Base-by-base conservation (phyloP, 2,888 invertebrate genomes). In the Aphodius granarius region DNA sequence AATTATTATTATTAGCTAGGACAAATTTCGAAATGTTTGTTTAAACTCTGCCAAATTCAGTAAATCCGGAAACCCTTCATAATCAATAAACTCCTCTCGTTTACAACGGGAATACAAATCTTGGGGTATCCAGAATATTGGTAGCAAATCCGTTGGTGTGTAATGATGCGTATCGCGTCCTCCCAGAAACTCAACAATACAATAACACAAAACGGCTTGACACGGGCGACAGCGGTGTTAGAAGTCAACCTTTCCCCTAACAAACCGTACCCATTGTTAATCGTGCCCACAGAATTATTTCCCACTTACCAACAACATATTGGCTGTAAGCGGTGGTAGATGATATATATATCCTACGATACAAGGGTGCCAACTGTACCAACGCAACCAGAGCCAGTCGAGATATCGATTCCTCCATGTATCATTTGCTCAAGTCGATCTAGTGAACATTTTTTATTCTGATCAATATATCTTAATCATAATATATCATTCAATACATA, bases 221-320 rank as follows among this genome's bases (percentile, higher is more conserved):
- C 43, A 43, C 43, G 43, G 43, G 43, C 43, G 43, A 43, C 43
- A 43, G 43, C 43, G 43, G 43, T 43, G 43, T 43, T 43, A 43
- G 43, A 43, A 43, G 43, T 43, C 43, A 43, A 43, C 43, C 43
- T 43, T 43, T 43, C 43, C 43, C 43, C 43, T 43, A 43, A 43
- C 43, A 43, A 43, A 43, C 43, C 43, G 43, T 43, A 43, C 43
- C 68, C 68, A 68, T 68, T 68, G 68, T 68, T 68, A 20, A 20
- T 21, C 68, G 21, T 21, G 22, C 68, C 68, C 68, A 68, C 68
- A 68, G 68, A 68, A 68, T 68, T 68, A 68, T 68, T 68, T 68
- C 68, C 68, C 68, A 68, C 68, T 68, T 68, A 68, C 68, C 68
- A 43, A 43, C 43, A 43, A 43, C 43, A 43, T 43, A 43, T 43